These are phyloP conservation scores for Agriopis aurantiaria DNA, from an alignment of 2,888 invertebrate genomes.

Conservation along the genomic window DNA sequence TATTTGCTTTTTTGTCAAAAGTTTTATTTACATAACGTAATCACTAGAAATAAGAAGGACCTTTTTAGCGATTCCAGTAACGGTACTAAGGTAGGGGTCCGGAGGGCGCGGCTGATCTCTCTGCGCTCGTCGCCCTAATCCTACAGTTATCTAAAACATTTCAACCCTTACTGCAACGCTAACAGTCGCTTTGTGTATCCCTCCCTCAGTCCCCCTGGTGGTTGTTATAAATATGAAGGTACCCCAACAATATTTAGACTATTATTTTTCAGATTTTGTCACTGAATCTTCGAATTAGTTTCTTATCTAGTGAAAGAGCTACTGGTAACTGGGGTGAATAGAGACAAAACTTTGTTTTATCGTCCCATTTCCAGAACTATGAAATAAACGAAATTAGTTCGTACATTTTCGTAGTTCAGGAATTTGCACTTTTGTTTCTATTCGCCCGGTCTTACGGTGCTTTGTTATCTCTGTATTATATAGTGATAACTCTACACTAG, in stretches of 20 bases:
- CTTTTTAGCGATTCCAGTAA: conserved; percentile 66
- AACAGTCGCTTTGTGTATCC: conserved; percentile 57
- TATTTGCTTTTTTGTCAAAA: conserved; percentile 61
- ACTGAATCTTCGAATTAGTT: neutral
- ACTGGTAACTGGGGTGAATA: neutral
- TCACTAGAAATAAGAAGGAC: conserved; percentile 70
- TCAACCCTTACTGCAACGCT: conserved; percentile 59
- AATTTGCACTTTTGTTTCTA: too few species aligned
- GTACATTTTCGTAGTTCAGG: too few species aligned
- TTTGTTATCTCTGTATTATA: too few species aligned
- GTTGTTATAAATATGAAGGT: neutral
- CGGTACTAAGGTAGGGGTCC: conserved; percentile 47
- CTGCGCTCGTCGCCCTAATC: conserved; percentile 38
- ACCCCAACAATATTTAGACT: neutral
- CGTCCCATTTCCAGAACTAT: neutral
- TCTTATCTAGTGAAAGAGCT: neutral
- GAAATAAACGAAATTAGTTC: too few species aligned
- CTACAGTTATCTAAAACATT: conserved; percentile 54
- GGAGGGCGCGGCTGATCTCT: conserved; percentile 39
- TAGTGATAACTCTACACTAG: neutral
- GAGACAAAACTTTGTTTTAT: too few species aligned
- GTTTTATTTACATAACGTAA: conserved; percentile 84
- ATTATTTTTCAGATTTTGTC: neutral
- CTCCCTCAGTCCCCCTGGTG: neutral
- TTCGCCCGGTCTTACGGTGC: too few species aligned